Conservation (phyloP, 2,113 vertebrate species). For the Gavialis gangeticus region DNA sequence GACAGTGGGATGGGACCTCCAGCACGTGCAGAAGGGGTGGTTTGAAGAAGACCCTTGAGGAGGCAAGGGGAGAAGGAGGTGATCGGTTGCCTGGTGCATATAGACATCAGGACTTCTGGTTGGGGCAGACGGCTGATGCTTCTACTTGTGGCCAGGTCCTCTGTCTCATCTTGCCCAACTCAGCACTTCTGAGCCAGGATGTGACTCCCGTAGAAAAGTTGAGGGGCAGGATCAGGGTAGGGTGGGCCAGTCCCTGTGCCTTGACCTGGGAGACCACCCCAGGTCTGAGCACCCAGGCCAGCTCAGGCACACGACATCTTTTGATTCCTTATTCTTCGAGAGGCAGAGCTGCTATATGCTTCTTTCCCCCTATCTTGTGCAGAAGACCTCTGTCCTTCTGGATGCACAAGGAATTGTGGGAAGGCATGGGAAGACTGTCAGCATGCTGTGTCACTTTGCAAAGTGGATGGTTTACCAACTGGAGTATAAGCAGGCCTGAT, state of each 20-base stretch:
- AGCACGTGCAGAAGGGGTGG: neutral
- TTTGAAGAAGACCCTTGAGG: neutral
- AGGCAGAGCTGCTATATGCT: accelerated
- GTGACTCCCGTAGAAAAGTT: neutral
- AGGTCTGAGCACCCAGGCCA: neutral
- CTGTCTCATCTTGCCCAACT: neutral
- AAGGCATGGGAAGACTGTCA: neutral
- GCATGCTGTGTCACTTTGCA: too few species aligned
- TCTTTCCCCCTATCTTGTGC: accelerated
- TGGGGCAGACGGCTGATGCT: neutral
- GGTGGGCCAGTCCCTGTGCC: accelerated
- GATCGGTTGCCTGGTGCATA: neutral
- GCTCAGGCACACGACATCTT: too few species aligned
- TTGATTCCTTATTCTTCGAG: neutral
- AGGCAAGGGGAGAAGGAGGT: neutral
- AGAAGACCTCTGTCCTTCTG: neutral
- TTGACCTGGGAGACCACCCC: neutral
- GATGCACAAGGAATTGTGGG: neutral
- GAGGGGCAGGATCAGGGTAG: neutral
- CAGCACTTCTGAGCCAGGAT: neutral
- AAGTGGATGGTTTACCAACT: accelerated
- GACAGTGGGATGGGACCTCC: neutral
- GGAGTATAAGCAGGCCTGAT: too few species aligned
- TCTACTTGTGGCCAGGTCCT: neutral
- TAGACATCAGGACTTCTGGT: neutral